phyloP scores from a whole-genome alignment of 2,888 invertebrate genomes.

The Trachelus troglodyta region DNA sequence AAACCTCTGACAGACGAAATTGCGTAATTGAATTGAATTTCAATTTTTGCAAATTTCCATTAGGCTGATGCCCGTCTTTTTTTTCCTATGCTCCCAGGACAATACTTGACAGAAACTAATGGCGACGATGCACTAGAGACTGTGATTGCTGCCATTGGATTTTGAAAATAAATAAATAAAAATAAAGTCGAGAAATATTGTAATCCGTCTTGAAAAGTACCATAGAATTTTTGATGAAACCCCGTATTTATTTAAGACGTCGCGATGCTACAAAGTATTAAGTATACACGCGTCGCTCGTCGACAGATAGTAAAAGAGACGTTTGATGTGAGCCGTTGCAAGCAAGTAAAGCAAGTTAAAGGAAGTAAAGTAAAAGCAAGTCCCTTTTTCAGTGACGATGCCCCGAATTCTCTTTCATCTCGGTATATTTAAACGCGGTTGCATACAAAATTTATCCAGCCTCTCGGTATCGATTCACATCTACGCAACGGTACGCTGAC shows the following conservation, averaged over 20 bases:
- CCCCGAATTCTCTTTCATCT: slow-evolving; percentile 1
- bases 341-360: background rate
- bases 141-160: too few species aligned
- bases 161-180: too few species aligned
- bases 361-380: too few species aligned
- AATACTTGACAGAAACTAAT: too few species aligned
- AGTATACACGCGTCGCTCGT: background rate
- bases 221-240: background rate
- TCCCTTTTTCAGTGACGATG: background rate
- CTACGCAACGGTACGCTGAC: background rate
- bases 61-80: too few species aligned
- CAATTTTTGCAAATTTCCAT: accelerated
- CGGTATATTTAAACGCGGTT: background rate
- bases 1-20: too few species aligned
- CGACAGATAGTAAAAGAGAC: slow-evolving; percentile 1
- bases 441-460: background rate
- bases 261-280: background rate
- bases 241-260: background rate
- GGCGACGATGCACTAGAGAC: too few species aligned
- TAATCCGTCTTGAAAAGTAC: too few species aligned
- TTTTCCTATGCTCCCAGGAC: too few species aligned
- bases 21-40: too few species aligned
- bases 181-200: too few species aligned
- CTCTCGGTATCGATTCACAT: background rate
- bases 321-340: background rate